phyloP scores from a whole-genome alignment of 2,797 vertebrate genomes.

The Thamnophis elegans region DNA sequence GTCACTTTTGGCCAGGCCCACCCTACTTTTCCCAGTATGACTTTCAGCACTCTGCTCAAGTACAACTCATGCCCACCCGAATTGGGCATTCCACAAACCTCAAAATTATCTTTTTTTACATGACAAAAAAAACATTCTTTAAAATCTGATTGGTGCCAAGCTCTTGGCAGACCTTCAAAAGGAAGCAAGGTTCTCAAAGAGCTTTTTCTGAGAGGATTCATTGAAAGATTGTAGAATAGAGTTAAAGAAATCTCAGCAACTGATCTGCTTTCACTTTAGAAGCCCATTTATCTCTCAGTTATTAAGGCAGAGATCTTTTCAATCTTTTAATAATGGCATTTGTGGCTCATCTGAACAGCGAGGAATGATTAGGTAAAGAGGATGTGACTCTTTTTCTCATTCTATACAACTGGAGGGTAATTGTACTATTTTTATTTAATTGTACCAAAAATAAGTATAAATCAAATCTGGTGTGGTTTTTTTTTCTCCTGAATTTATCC shows the following conservation, averaged over 20 bases:
- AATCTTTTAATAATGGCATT: background rate
- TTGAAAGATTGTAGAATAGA: background rate
- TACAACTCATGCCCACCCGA: background rate
- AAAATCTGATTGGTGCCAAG: background rate
- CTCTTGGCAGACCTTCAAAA: background rate
- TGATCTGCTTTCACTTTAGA: background rate
- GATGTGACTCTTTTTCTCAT: background rate
- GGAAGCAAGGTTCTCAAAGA: background rate
- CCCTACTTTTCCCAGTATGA: background rate
- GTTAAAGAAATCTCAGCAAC: background rate
- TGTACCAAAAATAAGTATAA: background rate
- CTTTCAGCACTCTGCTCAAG: background rate
- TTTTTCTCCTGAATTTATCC: background rate
- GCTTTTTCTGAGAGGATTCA: background rate
- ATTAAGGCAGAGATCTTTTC: background rate
- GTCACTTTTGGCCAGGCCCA: background rate
- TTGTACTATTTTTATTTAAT: background rate
- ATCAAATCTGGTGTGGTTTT: background rate
- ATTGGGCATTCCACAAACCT: background rate
- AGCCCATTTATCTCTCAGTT: background rate
- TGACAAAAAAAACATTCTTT: background rate
- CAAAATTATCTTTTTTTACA: background rate
- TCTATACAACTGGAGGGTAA: background rate
- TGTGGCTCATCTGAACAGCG: background rate
- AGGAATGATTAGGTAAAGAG: background rate